phyloP scores from a whole-genome alignment of 1,140 invertebrate genomes.

The Heliconius melpomene region DNA sequence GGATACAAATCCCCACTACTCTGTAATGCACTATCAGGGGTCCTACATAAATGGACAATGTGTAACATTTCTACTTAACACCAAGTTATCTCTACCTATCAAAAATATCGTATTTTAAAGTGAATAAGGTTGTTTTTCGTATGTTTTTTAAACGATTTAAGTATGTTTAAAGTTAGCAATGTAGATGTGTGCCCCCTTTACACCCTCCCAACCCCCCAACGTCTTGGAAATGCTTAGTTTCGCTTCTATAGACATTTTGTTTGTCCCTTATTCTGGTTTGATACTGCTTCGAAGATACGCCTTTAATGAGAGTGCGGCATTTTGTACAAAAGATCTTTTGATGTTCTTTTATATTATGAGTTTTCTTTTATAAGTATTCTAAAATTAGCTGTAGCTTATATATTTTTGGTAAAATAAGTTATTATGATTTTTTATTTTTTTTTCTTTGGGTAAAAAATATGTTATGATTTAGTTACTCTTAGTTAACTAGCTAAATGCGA shows the following conservation, averaged over 20 bases:
- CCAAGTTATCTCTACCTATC: slow-evolving; percentile 32
- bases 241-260: slow-evolving; percentile 72
- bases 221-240: slow-evolving; percentile 76
- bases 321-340: slow-evolving; percentile 38
- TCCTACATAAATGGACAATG: slow-evolving; percentile 67
- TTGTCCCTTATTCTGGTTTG: slow-evolving; percentile 67
- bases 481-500: too few species aligned
- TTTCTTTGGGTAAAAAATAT: too few species aligned
- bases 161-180: slow-evolving; percentile 45
- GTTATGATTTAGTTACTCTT: too few species aligned
- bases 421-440: too few species aligned
- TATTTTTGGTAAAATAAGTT: not conserved
- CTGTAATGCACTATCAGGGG: slow-evolving; percentile 59
- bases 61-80: slow-evolving; percentile 49
- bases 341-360: slow-evolving; percentile 34
- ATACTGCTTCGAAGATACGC: slow-evolving; percentile 60
- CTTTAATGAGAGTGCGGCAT: slow-evolving; percentile 48
- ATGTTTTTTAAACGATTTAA: not conserved
- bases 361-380: slow-evolving; percentile 15
- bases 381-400: slow-evolving; percentile 16
- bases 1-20: slow-evolving; percentile 41
- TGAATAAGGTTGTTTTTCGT: slow-evolving; percentile 44
- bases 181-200: slow-evolving; percentile 43
- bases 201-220: slow-evolving; percentile 46
- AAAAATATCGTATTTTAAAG: slow-evolving; percentile 24